Evolutionary conservation across 2,797 vertebrate genomes (phyloP).

Genomic region (Gymnothorax reevesii): DNA sequence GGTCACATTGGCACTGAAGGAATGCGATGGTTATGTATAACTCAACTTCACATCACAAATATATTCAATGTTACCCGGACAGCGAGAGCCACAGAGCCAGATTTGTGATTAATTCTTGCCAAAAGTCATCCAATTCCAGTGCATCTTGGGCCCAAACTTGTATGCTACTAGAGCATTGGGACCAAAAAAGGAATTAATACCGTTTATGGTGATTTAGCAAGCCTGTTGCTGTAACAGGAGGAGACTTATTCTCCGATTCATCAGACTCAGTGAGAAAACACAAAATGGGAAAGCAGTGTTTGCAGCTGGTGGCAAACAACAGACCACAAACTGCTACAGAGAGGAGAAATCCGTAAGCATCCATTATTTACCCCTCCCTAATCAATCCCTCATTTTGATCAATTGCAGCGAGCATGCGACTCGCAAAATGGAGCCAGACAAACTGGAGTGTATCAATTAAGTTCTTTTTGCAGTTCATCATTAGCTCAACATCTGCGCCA

Average conservation of each 20-base stretch:
- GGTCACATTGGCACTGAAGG: background rate
- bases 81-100: background rate
- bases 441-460: background rate
- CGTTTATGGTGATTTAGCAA: background rate
- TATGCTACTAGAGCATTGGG: too few species aligned
- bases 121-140: too few species aligned
- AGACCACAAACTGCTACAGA: background rate
- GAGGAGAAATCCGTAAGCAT: background rate
- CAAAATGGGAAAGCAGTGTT: background rate
- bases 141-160: too few species aligned
- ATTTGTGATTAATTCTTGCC: background rate
- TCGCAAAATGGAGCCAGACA: background rate
- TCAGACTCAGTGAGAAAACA: background rate
- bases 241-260: background rate
- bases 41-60: background rate
- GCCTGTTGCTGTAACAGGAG: background rate
- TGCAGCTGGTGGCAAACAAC: background rate
- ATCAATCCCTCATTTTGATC: conserved; percentile 21
- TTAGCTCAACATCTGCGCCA: background rate
- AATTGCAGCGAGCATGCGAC: background rate
- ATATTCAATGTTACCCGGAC: background rate
- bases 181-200: background rate
- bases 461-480: background rate
- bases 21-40: background rate
- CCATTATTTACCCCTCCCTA: background rate